Percentiles rank a stretch among this genome's conserved stretches.
Evolutionary conservation across 2,888 invertebrate genomes (phyloP).

Genomic region (Cantharis rustica): DNA sequence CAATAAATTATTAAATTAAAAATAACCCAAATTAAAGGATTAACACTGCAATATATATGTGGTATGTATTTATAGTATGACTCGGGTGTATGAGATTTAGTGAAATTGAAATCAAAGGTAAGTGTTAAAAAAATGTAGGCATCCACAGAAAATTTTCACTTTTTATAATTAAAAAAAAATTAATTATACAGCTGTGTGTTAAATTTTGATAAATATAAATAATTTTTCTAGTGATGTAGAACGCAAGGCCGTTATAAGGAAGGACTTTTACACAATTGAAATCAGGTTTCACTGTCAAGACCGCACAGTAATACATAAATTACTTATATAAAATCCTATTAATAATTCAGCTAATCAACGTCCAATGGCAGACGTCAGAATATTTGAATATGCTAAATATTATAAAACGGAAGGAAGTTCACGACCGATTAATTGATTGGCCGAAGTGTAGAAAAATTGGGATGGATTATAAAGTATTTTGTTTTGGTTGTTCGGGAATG

Average conservation of each 20-base stretch:
- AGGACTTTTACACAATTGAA: constrained; percentile 9
- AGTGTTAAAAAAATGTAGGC: not conserved
- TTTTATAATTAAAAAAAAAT: not conserved
- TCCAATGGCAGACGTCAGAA: not conserved
- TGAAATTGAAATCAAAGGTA: not conserved
- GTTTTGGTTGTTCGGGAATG: not conserved
- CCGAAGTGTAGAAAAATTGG: not conserved
- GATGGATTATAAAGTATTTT: not conserved
- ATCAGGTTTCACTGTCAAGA: constrained; percentile 28
- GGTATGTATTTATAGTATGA: too few species aligned
- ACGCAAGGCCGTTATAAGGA: constrained; percentile 22
- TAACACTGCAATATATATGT: too few species aligned
- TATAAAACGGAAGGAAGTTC: not conserved
- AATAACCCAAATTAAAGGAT: too few species aligned
- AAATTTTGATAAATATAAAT: not conserved
- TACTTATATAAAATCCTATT: constrained; percentile 1
- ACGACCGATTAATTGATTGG: not conserved
- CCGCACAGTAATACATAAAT: constrained; percentile 7
- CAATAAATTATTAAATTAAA: too few species aligned
- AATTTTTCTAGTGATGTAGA: not conserved
- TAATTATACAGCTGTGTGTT: not conserved
- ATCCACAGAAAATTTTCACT: not conserved
- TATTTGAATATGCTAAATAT: not conserved
- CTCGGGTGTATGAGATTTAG: too few species aligned
- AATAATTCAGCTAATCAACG: not conserved